phyloP scores from a whole-genome alignment of 2,113 vertebrate species.

The Eulemur macaco region DNA sequence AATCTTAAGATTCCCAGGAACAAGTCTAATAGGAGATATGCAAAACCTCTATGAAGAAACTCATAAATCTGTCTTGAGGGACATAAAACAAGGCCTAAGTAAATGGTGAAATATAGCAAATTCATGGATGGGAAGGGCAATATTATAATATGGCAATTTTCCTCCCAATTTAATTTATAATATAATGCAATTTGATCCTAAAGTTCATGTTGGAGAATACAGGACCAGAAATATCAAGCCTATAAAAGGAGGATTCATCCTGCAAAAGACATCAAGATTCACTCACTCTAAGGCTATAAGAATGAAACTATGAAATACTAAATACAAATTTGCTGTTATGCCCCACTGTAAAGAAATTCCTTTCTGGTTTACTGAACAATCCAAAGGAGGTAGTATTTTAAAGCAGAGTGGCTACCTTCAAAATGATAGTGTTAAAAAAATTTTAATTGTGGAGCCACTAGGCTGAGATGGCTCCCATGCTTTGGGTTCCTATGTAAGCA shows the following conservation, averaged over 20 bases:
- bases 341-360: not conserved
- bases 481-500: not conserved
- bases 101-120: not conserved
- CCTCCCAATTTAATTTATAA: not conserved
- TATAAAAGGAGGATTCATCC: not conserved
- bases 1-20: not conserved
- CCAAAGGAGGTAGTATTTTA: not conserved
- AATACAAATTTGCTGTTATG: not conserved
- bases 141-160: not conserved
- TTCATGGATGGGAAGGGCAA: not conserved
- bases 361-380: not conserved
- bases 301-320: not conserved
- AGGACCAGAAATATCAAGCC: not conserved
- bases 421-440: not conserved
- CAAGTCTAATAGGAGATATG: not conserved
- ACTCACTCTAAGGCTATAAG: not conserved
- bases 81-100: not conserved
- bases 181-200: not conserved
- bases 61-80: not conserved
- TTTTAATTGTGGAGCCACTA: not conserved
- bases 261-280: not conserved
- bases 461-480: not conserved
- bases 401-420: not conserved
- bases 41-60: not conserved
- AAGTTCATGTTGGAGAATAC: not conserved